phyloP scores from a whole-genome alignment of 2,797 vertebrate species.

The Petrocephalus sullivani region DNA sequence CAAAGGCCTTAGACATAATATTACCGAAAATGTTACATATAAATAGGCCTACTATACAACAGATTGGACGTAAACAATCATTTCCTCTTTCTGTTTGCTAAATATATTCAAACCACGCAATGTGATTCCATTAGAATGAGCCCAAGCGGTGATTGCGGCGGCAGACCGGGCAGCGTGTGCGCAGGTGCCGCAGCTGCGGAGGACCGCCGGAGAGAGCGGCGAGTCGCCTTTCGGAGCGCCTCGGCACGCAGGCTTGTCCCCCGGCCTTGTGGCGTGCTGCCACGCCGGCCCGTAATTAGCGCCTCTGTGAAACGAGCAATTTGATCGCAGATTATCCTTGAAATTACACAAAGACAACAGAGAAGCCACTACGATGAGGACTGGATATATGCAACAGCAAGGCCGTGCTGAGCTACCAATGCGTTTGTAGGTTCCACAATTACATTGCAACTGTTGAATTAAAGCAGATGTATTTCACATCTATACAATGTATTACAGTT shows the following conservation, averaged over 20 bases:
- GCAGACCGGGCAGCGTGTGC: neutral
- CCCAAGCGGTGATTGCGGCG: neutral
- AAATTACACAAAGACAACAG: constrained; percentile 18
- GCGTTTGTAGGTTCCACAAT: neutral
- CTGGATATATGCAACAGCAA: neutral
- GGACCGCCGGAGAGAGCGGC: neutral
- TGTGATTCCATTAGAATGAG: neutral
- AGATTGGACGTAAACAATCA: neutral
- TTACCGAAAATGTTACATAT: neutral
- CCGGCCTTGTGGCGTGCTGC: neutral
- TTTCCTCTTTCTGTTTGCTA: neutral
- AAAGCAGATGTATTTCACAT: neutral
- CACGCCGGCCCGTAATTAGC: constrained; percentile 15
- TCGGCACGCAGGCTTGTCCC: neutral
- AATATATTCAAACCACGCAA: neutral
- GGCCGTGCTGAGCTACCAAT: neutral
- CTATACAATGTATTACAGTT: neutral
- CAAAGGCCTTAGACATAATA: neutral
- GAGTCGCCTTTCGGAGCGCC: neutral
- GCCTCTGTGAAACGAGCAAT: constrained; percentile 17
- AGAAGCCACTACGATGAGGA: neutral
- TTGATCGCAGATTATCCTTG: constrained; percentile 26
- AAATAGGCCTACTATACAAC: neutral
- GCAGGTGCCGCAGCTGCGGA: neutral
- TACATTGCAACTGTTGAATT: neutral